A percentile compares a stretch with the other conserved stretches of the same genome.
These are phyloP conservation scores for Cyprinodon brontotheroides DNA, from an alignment of 2,113 vertebrate genomes.

Conservation along the genomic window DNA sequence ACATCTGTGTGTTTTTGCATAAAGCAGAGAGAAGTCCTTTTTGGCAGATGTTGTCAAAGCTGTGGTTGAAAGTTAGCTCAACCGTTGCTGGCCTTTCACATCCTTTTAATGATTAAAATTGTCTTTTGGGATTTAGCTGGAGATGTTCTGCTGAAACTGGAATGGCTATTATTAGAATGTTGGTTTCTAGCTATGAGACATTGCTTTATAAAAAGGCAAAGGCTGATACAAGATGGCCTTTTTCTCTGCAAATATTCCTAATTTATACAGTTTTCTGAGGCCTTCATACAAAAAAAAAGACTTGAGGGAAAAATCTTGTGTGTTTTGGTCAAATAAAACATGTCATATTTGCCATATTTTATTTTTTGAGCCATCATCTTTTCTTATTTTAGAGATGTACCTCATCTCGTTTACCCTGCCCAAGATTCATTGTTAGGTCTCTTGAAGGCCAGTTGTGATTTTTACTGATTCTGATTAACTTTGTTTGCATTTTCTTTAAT, in stretches of 20 bases:
- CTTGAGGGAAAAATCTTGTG: too few species aligned
- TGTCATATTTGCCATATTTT: too few species aligned
- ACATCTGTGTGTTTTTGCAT: background rate
- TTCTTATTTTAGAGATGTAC: background rate
- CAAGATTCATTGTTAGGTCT: background rate
- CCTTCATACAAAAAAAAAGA: background rate
- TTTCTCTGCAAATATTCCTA: background rate
- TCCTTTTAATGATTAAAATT: slow-evolving; percentile 25
- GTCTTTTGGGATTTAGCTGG: slow-evolving; percentile 14
- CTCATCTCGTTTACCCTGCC: background rate
- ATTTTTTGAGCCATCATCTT: background rate
- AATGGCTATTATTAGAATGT: slow-evolving; percentile 19
- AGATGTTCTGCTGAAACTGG: slow-evolving; percentile 6
- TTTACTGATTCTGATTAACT: background rate
- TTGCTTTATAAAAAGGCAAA: background rate
- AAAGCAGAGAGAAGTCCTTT: background rate
- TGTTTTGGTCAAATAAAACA: too few species aligned
- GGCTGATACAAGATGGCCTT: background rate
- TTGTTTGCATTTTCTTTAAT: too few species aligned
- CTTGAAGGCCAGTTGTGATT: background rate
- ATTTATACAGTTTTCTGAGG: background rate
- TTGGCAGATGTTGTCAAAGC: slow-evolving; percentile 14
- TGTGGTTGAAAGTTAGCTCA: slow-evolving; percentile 11
- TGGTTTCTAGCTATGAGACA: slow-evolving; percentile 14
- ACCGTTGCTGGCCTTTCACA: slow-evolving; percentile 3